These are phyloP conservation scores for Drosophila borborema DNA, from an alignment of 2,888 invertebrate species.

Conservation along the genomic window DNA sequence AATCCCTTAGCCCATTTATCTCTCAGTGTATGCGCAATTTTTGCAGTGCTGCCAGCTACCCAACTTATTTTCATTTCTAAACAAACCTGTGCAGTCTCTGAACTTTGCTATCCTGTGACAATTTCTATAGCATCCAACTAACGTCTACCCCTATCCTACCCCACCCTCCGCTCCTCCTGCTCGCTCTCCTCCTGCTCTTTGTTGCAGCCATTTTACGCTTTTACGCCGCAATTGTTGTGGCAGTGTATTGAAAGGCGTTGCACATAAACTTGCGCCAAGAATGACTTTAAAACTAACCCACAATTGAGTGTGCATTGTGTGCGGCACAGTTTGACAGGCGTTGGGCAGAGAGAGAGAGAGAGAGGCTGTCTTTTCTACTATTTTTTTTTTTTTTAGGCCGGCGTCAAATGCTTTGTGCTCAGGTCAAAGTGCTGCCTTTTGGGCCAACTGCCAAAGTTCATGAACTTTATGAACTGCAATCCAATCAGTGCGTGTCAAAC, in stretches of 20 bases:
- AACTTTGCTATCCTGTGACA: slow-evolving; percentile 74
- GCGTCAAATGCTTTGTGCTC: slow-evolving; percentile 67
- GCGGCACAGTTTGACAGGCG: slow-evolving; percentile 65
- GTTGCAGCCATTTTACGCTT: slow-evolving; percentile 76
- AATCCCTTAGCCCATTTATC: background rate
- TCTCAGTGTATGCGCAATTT: slow-evolving; percentile 19
- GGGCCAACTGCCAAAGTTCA: slow-evolving; percentile 68
- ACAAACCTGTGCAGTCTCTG: slow-evolving; percentile 66
- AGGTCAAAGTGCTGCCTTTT: slow-evolving; percentile 66
- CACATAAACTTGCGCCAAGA: slow-evolving; percentile 65
- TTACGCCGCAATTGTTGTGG: slow-evolving; percentile 81
- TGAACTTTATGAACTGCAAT: slow-evolving; percentile 64
- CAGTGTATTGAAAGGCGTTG: slow-evolving; percentile 59
- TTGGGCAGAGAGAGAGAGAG: slow-evolving; percentile 13
- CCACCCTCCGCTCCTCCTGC: background rate
- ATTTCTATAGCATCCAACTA: slow-evolving; percentile 61
- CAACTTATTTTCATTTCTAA: slow-evolving; percentile 70
- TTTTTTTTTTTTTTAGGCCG: slow-evolving; percentile 54
- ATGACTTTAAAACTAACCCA: slow-evolving; percentile 76
- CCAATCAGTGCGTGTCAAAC: slow-evolving; percentile 58
- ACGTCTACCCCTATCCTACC: slow-evolving; percentile 2
- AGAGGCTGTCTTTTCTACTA: slow-evolving; percentile 13
- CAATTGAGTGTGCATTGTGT: slow-evolving; percentile 48
- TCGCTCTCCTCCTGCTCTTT: slow-evolving; percentile 2
- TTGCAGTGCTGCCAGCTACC: slow-evolving; percentile 35